Base-by-base conservation (phyloP, 2,797 vertebrate species). In the Arnoldichthys spilopterus region DNA sequence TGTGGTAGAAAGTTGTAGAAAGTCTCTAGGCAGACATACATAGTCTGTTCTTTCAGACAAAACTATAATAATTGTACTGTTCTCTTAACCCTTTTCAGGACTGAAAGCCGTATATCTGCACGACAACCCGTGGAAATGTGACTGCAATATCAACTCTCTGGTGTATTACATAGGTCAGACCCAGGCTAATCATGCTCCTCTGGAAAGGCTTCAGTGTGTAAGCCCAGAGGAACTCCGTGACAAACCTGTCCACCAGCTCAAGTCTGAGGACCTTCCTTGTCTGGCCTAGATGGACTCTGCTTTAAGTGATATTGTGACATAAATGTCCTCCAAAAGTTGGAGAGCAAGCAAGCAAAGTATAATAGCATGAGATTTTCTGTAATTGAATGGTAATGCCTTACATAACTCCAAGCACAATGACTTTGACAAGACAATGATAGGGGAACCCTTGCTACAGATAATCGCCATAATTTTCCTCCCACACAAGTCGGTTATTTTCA, bases 41-140 rank as follows among this genome's bases (percentile, higher is more conserved):
- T 12, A 12, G 22, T n/a, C 18, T 28, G 1, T 26, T 68, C 26
- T 20, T 49, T 68, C 16, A 49, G 15, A 49, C 22, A 28, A 8
- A 67, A 15, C 64, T 68, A 34, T 62, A 30, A 62, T 18, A 30
- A 6, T 11, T 20, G 30, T n/a, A n/a, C n/a, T n/a, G 1, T 3
- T 61, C 2, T 20, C n/a, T 34, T 62, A 32, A 30, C 30, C 26
- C 56, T 51, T 62, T 68, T 58, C 83, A 95, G 94, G 77, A 26
- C 83, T 94, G 81, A 93, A 86, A 84, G 91, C 90, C 77, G 83
- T 93, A 54, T 83, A 88, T 83, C 87, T 94, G 68, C 91, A 94
- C 22, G 85, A 92, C 72, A 95, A 95, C 79, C 89, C 85, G 0
- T 94, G 93, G 93, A 86, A 86, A 34, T 94, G 94, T 74, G 93